Evolutionary conservation across 2,113 vertebrate species (phyloP).

Genomic region (Coptodon bakossiorum): DNA sequence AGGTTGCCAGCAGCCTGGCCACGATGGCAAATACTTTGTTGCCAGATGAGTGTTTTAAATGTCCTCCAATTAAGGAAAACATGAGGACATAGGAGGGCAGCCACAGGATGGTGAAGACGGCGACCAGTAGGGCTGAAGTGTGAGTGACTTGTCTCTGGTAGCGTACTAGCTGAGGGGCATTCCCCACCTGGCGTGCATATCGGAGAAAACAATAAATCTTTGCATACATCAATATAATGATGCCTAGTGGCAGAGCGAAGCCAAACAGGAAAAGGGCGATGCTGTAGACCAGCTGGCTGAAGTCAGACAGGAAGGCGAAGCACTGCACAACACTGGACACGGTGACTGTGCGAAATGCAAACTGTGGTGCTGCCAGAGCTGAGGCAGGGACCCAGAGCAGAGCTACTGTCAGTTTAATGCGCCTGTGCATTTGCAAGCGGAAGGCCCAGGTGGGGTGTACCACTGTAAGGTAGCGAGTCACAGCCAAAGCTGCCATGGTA

Average conservation of each 20-base stretch:
- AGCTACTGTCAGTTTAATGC: slow-evolving; percentile 30
- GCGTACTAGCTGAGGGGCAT: slow-evolving; percentile 59
- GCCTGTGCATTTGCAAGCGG: slow-evolving; percentile 39
- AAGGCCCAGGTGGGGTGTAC: slow-evolving; percentile 67
- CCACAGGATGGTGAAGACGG: slow-evolving; percentile 74
- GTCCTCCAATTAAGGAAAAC: slow-evolving; percentile 60
- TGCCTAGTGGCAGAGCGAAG: slow-evolving; percentile 66
- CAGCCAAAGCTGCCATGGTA: slow-evolving; percentile 69
- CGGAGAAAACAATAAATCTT: slow-evolving; percentile 71
- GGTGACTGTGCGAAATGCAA: slow-evolving; percentile 59
- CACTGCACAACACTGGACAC: slow-evolving; percentile 44
- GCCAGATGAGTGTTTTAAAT: not conserved
- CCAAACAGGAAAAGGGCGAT: slow-evolving; percentile 65
- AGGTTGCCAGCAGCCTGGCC: slow-evolving; percentile 64
- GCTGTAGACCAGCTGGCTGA: slow-evolving; percentile 71
- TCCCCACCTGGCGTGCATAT: slow-evolving; percentile 20
- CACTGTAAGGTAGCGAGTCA: slow-evolving; percentile 71
- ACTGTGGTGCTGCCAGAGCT: slow-evolving; percentile 70
- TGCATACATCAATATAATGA: slow-evolving; percentile 70
- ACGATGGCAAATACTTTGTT: slow-evolving; percentile 41
- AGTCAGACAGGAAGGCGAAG: slow-evolving; percentile 68
- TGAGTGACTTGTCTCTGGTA: slow-evolving; percentile 74
- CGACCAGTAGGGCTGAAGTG: slow-evolving; percentile 70
- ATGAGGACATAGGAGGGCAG: slow-evolving; percentile 73
- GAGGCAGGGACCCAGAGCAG: slow-evolving; percentile 66